Conservation (phyloP, 2,113 vertebrate species). For the Paradoxurus hermaphroditus region DNA sequence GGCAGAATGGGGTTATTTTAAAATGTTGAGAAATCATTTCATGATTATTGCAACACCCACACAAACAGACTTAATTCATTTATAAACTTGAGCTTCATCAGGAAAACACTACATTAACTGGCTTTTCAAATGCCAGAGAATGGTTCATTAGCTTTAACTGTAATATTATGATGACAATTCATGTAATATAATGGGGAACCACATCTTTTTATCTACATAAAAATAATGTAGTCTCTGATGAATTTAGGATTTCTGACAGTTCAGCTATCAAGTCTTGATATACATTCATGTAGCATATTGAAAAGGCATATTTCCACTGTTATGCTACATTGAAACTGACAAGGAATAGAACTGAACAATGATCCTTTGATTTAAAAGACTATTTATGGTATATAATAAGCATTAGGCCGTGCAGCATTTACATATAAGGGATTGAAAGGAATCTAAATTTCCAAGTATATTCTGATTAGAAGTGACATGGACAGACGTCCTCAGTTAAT, state of each 20-base stretch:
- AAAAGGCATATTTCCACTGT: slow-evolving; percentile 51
- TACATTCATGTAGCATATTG: slow-evolving; percentile 64
- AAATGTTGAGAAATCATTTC: slow-evolving; percentile 66
- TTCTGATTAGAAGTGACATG: not conserved
- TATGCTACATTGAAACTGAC: slow-evolving; percentile 65
- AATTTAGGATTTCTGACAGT: slow-evolving; percentile 72
- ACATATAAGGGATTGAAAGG: not conserved
- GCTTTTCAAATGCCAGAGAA: slow-evolving; percentile 74
- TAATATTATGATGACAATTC: slow-evolving; percentile 74
- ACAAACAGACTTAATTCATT: slow-evolving; percentile 68
- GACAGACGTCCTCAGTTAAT: slow-evolving; percentile 28
- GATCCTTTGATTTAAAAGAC: slow-evolving; percentile 47
- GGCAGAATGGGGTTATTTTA: slow-evolving; percentile 41
- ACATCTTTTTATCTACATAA: slow-evolving; percentile 70
- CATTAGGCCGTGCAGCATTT: not conserved
- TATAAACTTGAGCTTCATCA: slow-evolving; percentile 65
- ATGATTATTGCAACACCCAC: slow-evolving; percentile 55
- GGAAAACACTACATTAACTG: slow-evolving; percentile 67
- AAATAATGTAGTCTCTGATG: slow-evolving; percentile 58
- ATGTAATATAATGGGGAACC: slow-evolving; percentile 61
- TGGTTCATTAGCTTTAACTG: slow-evolving; percentile 76
- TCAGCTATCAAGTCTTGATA: slow-evolving; percentile 54
- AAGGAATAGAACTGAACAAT: slow-evolving; percentile 46
- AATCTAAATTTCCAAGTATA: slow-evolving; percentile 60
- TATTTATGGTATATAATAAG: not conserved